phyloP scores from a whole-genome alignment of 2,113 vertebrate species.

The Phrynocephalus versicolor region DNA sequence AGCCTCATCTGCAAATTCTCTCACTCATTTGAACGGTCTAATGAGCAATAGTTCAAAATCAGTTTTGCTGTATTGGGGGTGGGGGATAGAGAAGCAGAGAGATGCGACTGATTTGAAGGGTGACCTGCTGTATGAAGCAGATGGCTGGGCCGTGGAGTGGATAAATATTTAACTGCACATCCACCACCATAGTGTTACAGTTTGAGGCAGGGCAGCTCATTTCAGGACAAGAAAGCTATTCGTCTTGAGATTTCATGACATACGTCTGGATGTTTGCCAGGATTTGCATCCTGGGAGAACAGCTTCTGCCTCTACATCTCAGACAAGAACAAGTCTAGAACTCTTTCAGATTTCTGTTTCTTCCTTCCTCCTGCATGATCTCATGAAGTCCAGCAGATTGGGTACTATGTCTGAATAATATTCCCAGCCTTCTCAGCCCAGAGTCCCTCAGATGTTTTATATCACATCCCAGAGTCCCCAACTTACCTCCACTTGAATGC shows the following conservation, averaged over 20 bases:
- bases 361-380: neutral
- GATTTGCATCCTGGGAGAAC: too few relatives aligned
- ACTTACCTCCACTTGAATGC: too few relatives aligned
- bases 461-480: too few relatives aligned
- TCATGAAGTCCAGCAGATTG: neutral
- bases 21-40: slow-evolving; percentile 2
- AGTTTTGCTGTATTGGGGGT: neutral
- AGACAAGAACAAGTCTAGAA: neutral
- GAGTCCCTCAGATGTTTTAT: too few relatives aligned
- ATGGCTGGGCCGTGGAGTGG: neutral
- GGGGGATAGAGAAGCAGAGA: neutral
- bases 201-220: neutral
- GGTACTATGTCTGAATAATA: too few relatives aligned
- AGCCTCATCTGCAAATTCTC: neutral
- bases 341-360: neutral
- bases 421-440: too few relatives aligned
- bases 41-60: slow-evolving; percentile 5
- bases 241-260: neutral
- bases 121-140: slow-evolving; percentile 6
- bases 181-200: neutral
- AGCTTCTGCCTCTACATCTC: neutral
- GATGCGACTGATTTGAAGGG: neutral
- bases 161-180: slow-evolving; percentile 15
- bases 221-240: neutral
- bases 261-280: neutral